These are phyloP conservation scores for Sphaeridia pumilis DNA, from an alignment of 2,888 invertebrate genomes.

Conservation along the genomic window DNA sequence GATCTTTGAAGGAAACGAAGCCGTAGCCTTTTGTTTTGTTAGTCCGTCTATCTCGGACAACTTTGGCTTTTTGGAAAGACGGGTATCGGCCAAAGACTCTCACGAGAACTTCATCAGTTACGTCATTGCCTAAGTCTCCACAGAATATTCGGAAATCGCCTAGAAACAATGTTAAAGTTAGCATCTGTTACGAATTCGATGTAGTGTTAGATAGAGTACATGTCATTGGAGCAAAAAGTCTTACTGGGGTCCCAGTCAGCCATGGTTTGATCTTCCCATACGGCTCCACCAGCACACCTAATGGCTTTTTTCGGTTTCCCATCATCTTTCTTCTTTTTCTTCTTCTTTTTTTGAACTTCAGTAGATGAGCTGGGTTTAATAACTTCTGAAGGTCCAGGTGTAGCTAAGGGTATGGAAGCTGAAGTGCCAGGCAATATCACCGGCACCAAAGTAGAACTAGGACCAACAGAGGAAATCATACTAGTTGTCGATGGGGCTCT, in stretches of 20 bases:
- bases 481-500: background rate
- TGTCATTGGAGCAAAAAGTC: conserved; percentile 17
- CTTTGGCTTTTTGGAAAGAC: conserved; percentile 88
- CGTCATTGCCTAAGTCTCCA: conserved; percentile 98
- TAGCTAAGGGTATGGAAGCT: background rate
- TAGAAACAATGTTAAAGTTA: conserved; percentile 35
- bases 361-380: conserved; percentile 13
- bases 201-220: too few species aligned
- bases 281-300: conserved; percentile 81
- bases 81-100: conserved; percentile 89
- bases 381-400: conserved; percentile 5
- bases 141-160: conserved; percentile 98
- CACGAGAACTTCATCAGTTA: conserved; percentile 92
- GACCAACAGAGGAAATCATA: background rate
- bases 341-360: conserved; percentile 34
- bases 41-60: conserved; percentile 87
- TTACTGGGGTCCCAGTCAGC: conserved; percentile 86
- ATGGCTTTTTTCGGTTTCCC: conserved; percentile 61
- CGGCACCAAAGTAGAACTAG: background rate
- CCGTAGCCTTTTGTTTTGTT: conserved; percentile 99
- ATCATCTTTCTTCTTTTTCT: conserved; percentile 41
- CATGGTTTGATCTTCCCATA: conserved; percentile 91
- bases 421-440: conserved; percentile 2
- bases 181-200: background rate
- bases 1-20: conserved; percentile 96